These are phyloP conservation scores for Aythya baeri DNA, from an alignment of 2,113 vertebrate genomes.

Conservation along the genomic window DNA sequence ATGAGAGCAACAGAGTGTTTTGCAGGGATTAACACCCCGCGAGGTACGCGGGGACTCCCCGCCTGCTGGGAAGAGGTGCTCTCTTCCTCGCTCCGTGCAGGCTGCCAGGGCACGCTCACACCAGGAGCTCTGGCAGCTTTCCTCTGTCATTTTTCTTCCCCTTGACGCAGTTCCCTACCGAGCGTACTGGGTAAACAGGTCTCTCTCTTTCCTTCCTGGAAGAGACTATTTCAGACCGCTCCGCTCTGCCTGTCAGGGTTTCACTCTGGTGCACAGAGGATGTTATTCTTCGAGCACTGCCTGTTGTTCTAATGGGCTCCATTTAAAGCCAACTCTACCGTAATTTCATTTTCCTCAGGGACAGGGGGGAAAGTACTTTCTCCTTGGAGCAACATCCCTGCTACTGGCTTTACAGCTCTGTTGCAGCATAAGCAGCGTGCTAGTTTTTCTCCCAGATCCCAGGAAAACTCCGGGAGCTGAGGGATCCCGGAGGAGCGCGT, in stretches of 20 bases:
- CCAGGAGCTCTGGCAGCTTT: background rate
- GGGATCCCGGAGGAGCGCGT: background rate
- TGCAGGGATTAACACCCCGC: background rate
- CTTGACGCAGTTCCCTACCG: background rate
- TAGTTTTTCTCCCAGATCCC: background rate
- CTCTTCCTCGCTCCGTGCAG: background rate
- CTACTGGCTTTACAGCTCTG: background rate
- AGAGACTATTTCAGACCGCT: background rate
- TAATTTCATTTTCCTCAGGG: constrained; percentile 65
- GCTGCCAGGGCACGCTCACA: background rate
- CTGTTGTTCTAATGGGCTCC: constrained; percentile 49
- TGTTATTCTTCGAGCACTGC: constrained; percentile 45
- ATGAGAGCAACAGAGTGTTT: background rate
- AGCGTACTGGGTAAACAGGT: background rate
- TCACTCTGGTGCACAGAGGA: constrained; percentile 17
- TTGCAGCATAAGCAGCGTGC: background rate
- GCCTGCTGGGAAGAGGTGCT: background rate
- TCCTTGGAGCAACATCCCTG: background rate
- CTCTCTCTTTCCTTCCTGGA: constrained; percentile 4
- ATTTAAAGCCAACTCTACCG: constrained; percentile 39
- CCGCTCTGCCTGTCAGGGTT: background rate
- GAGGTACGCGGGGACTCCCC: background rate
- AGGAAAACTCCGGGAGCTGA: background rate
- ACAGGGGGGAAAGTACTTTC: background rate
- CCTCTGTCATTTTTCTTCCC: background rate